Conservation (phyloP, 2,888 invertebrate species). For the Achlya flavicornis region DNA sequence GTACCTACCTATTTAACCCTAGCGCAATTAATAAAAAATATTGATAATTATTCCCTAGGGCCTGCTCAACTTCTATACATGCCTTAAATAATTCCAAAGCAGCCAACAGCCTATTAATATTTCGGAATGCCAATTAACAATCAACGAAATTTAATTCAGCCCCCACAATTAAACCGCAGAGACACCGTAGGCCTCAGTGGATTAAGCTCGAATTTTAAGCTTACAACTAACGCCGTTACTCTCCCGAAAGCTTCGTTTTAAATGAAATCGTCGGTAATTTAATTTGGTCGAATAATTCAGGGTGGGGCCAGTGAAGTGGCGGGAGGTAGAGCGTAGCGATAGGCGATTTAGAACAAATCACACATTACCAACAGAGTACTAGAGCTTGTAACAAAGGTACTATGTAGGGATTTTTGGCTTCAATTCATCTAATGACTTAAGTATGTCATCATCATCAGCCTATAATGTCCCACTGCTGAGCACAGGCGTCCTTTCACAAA, state of each 20-base stretch:
- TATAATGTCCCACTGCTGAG: no score
- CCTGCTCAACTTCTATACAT: constrained; percentile 11
- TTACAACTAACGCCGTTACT: constrained; percentile 10
- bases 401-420: no score
- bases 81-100: no score
- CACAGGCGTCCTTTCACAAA: no score
- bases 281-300: constrained; percentile 38
- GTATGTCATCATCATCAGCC: no score
- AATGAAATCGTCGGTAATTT: constrained; percentile 45
- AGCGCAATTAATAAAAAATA: no score
- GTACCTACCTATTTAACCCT: no score
- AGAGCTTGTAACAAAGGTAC: no score
- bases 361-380: neutral
- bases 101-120: neutral
- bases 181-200: constrained; percentile 18
- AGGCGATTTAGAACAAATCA: neutral
- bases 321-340: neutral
- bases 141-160: constrained; percentile 8
- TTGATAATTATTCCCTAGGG: no score
- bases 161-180: constrained; percentile 4
- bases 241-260: constrained; percentile 35
- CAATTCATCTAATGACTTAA: no score
- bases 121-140: constrained; percentile 6
- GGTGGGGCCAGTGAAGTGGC: constrained; percentile 22
- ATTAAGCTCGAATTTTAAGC: constrained; percentile 19